phyloP scores from a whole-genome alignment of 2,797 vertebrate species.

The Scolopax rusticola region DNA sequence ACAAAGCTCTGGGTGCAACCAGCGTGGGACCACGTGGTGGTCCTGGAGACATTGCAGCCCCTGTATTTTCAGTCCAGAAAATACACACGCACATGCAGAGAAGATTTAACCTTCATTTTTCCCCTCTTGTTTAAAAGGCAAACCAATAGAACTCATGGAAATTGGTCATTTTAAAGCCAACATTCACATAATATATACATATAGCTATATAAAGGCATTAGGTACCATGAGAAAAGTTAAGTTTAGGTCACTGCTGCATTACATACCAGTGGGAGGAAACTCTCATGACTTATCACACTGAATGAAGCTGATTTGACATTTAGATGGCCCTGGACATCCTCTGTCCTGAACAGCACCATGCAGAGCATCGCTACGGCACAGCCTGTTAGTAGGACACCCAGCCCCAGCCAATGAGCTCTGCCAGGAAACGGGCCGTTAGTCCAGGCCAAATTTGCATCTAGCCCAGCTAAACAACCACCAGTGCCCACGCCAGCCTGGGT shows the following conservation, averaged over 20 bases:
- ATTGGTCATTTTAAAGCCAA: not conserved
- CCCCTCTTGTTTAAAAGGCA: not conserved
- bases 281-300: not conserved
- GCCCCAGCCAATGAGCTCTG: not conserved
- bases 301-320: rapidly evolving
- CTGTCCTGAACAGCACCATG: not conserved
- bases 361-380: not conserved
- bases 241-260: not conserved
- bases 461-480: not conserved
- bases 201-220: rapidly evolving
- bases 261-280: not conserved
- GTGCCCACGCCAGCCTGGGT: not conserved
- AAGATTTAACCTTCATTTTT: not conserved
- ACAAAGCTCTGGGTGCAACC: not conserved
- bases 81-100: too few relatives aligned
- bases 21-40: rapidly evolving
- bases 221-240: not conserved
- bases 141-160: not conserved
- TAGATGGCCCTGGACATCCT: rapidly evolving
- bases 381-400: not conserved
- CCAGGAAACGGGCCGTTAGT: not conserved
- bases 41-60: not conserved
- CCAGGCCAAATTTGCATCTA: not conserved
- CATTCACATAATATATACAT: not conserved
- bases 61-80: not conserved